Conservation (phyloP, 1,140 invertebrate genomes). For the Papilio aristodemus region DNA sequence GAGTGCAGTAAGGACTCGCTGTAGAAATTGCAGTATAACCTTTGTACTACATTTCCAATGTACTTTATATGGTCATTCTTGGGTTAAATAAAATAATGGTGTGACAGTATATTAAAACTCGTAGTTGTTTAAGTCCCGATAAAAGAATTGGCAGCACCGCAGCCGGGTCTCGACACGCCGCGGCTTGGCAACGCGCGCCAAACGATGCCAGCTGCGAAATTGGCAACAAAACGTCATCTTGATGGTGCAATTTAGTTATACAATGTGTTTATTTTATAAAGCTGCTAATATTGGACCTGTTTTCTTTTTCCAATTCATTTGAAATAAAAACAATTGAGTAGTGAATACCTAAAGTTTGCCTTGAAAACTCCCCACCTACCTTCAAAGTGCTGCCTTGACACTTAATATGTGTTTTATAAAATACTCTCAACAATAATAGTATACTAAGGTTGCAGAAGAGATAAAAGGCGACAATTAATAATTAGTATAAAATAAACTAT, state of each 20-base stretch:
- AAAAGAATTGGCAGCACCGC: constrained; percentile 25
- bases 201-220: constrained; percentile 27
- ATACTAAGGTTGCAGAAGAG: no score
- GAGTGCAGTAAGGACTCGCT: no score
- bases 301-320: neutral
- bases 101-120: constrained; percentile 30
- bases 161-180: neutral
- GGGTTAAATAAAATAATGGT: neutral
- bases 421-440: no score
- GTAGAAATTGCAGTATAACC: no score
- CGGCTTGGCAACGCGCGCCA: constrained; percentile 20
- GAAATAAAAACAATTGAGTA: neutral
- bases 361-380: no score
- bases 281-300: neutral
- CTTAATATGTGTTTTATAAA: no score
- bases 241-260: constrained; percentile 25
- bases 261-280: constrained; percentile 26
- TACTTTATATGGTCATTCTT: neutral
- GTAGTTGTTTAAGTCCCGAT: constrained; percentile 30
- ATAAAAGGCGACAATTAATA: neutral
- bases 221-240: constrained; percentile 31
- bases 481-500: neutral
- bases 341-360: no score
- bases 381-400: no score
- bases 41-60: neutral